Percentiles rank a stretch among this genome's conserved stretches.
Conservation (phyloP, 2,888 invertebrate species). For the Masnerella sp. region DNA sequence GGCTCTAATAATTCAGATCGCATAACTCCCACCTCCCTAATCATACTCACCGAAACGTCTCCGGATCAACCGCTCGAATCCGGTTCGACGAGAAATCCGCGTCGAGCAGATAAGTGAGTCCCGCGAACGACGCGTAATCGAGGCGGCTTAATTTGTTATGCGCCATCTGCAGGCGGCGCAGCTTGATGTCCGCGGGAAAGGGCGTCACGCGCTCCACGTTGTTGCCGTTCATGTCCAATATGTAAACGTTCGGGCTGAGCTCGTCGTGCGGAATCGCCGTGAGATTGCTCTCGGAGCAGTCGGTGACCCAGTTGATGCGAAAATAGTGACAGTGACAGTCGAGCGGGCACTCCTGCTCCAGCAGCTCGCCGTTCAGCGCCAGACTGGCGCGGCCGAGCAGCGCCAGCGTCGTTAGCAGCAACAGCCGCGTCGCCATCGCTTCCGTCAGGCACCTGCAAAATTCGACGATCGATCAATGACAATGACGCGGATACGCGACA, state of each 20-base stretch:
- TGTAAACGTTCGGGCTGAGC: conserved; percentile 84
- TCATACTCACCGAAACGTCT: conserved; percentile 80
- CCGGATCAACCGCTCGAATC: conserved; percentile 82
- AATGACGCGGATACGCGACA: conserved; percentile 29
- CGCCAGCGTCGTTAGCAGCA: conserved; percentile 61
- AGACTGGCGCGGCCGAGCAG: conserved; percentile 61
- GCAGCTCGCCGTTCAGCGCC: conserved; percentile 81
- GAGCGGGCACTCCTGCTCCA: conserved; percentile 84
- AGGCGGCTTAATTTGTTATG: conserved; percentile 82
- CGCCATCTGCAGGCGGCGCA: conserved; percentile 84
- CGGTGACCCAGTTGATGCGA: conserved; percentile 87
- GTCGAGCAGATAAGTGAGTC: conserved; percentile 84
- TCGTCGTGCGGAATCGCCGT: conserved; percentile 84
- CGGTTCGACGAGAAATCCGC: conserved; percentile 84
- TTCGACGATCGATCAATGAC: conserved; percentile 59
- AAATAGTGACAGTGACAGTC: conserved; percentile 88
- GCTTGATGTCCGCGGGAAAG: conserved; percentile 84
- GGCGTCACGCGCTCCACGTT: conserved; percentile 81
- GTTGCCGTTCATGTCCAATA: conserved; percentile 85
- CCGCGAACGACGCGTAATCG: conserved; percentile 82
- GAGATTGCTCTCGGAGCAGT: conserved; percentile 86
- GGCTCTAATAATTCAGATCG: not conserved
- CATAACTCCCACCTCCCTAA: not conserved
- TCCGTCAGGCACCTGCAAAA: conserved; percentile 53
- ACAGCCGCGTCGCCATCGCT: conserved; percentile 62